These are phyloP conservation scores for Euura saliciscinereae DNA, from an alignment of 1,140 invertebrate species.

Conservation along the genomic window DNA sequence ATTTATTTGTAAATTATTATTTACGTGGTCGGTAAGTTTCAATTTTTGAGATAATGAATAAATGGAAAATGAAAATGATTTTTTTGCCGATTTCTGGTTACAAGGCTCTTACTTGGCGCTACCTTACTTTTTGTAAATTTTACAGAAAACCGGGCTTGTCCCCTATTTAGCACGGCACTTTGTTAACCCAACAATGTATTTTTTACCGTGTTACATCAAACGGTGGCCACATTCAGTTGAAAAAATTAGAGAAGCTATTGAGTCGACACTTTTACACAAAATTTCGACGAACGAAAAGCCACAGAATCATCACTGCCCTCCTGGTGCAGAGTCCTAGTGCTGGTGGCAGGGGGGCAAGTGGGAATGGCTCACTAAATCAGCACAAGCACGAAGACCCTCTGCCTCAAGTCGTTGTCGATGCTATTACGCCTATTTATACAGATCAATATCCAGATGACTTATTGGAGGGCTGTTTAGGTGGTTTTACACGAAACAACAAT, in stretches of 20 bases:
- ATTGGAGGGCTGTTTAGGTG: slow-evolving; percentile 16
- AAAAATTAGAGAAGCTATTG: slow-evolving; percentile 38
- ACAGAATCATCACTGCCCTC: not conserved
- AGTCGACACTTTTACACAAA: not conserved
- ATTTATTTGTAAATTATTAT: too few species aligned
- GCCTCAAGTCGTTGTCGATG: slow-evolving; percentile 13
- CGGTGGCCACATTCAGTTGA: slow-evolving; percentile 34
- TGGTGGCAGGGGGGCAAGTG: not conserved
- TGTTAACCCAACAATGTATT: too few species aligned
- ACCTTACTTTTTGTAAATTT: too few species aligned
- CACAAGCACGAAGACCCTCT: not conserved
- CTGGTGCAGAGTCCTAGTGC: slow-evolving; percentile 10
- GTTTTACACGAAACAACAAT: slow-evolving; percentile 13
- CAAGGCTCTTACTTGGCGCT: too few species aligned
- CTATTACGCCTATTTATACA: slow-evolving; percentile 19
- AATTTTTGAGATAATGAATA: too few species aligned
- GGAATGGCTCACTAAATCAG: not conserved
- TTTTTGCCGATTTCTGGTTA: too few species aligned
- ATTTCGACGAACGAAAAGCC: not conserved
- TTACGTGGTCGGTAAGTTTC: too few species aligned
- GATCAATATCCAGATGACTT: slow-evolving; percentile 5
- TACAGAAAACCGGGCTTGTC: too few species aligned
- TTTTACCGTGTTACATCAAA: not conserved
- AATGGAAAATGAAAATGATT: too few species aligned
- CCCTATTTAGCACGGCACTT: too few species aligned